Evolutionary conservation across 2,113 vertebrate genomes (phyloP).

Genomic region (Taurulus bubalis): DNA sequence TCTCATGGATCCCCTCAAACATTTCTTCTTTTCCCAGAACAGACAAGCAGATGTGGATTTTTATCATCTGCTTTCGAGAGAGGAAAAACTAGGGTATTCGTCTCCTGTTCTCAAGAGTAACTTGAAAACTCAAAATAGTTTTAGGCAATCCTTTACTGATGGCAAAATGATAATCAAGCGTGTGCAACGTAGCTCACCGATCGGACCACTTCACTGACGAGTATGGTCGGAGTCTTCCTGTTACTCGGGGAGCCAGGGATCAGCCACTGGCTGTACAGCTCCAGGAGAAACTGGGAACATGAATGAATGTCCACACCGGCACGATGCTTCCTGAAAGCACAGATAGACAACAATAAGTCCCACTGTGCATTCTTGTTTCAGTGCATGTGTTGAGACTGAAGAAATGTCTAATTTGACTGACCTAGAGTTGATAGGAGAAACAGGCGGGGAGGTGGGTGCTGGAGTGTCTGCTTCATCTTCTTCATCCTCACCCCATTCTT

Average conservation of each 20-base stretch:
- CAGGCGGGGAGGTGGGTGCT: constrained; percentile 86
- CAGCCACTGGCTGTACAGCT: constrained; percentile 98
- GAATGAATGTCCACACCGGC: constrained; percentile 99
- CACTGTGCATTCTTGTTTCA: background rate
- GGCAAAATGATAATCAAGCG: background rate
- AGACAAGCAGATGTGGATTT: background rate
- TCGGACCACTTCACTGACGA: constrained; percentile 95
- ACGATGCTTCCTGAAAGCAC: constrained; percentile 90
- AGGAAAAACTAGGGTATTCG: background rate
- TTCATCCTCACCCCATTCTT: constrained; percentile 97
- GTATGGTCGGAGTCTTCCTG: constrained; percentile 91
- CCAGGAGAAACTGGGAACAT: constrained; percentile 97
- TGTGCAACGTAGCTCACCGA: constrained; percentile 85
- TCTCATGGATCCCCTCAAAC: background rate
- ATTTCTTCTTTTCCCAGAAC: background rate
- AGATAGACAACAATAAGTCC: background rate
- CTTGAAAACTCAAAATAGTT: background rate
- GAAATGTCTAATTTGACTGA: constrained; percentile 54
- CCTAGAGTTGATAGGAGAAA: constrained; percentile 95
- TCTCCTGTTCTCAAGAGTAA: background rate
- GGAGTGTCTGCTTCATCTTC: constrained; percentile 93
- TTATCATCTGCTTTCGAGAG: background rate
- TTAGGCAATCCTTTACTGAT: background rate
- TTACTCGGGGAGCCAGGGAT: constrained; percentile 89
- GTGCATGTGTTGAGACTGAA: background rate